Evolutionary conservation across 2,888 invertebrate species (phyloP).

Genomic region (Hybos culiciformis): DNA sequence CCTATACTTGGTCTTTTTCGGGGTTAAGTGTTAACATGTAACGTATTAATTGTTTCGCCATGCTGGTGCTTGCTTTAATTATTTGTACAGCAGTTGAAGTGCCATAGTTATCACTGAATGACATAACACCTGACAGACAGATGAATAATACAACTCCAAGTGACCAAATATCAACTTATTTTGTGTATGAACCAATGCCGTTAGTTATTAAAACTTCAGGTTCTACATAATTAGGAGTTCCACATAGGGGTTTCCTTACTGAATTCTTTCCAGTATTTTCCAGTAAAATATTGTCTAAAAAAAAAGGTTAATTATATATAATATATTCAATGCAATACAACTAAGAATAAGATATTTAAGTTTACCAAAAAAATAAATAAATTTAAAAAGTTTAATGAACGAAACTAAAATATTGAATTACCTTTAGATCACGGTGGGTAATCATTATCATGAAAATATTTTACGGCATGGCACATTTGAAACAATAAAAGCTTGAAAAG

Average conservation of each 20-base stretch:
- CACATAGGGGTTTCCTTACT: constrained; percentile 78
- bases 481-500: constrained; percentile 64
- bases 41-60: constrained; percentile 53
- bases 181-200: constrained; percentile 49
- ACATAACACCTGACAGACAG: constrained; percentile 56
- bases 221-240: constrained; percentile 79
- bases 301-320: no score
- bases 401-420: no score
- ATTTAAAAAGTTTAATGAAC: no score
- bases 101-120: constrained; percentile 48
- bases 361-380: no score
- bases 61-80: constrained; percentile 47
- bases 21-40: constrained; percentile 55
- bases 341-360: no score
- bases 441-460: constrained; percentile 67
- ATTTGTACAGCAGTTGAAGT: constrained; percentile 54
- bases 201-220: constrained; percentile 67
- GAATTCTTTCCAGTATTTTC: constrained; percentile 43
- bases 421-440: constrained; percentile 34
- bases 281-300: constrained; percentile 33
- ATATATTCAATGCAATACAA: no score
- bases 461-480: constrained; percentile 71
- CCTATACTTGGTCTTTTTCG: constrained; percentile 29
- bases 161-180: constrained; percentile 83
- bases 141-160: constrained; percentile 77